Evolutionary conservation across 2,797 vertebrate species (phyloP), one percentile per base, ranked within the genome.

Genomic region (Antrozous pallidus): DNA sequence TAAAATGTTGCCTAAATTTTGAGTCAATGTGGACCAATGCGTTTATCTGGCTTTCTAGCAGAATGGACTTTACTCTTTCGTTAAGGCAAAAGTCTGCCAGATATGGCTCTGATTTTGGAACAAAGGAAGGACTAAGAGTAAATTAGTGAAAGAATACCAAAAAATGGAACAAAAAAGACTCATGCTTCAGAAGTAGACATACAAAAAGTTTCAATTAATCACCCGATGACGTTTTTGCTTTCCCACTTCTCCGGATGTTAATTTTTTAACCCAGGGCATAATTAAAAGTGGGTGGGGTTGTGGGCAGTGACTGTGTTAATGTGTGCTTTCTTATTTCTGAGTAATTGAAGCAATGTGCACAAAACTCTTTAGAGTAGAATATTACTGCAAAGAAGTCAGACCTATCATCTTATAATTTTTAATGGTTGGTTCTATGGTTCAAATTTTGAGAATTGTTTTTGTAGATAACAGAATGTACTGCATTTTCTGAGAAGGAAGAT

Each of bases 261-360:
- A 77, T 77, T 86, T 92, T 92, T 74, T 83, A 84, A 84, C 12
- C 5, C 17, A n/a, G n/a, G 61, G 49, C 65, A n/a, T 63, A 73
- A 90, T 77, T 91, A 80, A 58, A 16, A n/a, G 51, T 92, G 33
- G 54, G 45, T 45, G 28, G 33, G 10, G 38, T 33, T 31, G 77
- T 42, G 70, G 28, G 20, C 92, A 14, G 31, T 63, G 7, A 31
- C 0, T 49, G 11, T 20, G 33, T 63, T 92, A n/a, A 14, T 0
- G 8, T 61, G 40, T 51, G 8, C n/a, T 88, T 79, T 83, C 63
- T 54, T 93, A 88, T 82, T 95, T 85, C 56, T 74, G 85, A 54
- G 56, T 24, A 40, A 80, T 56, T 67, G 65, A 38, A 61, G 40
- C 73, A 47, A 13, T 20, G 51, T 58, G 28, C 38, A 82, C 28